These are phyloP conservation scores for Turdus rufiventris DNA, from an alignment of 2,113 vertebrate species.

Conservation along the genomic window DNA sequence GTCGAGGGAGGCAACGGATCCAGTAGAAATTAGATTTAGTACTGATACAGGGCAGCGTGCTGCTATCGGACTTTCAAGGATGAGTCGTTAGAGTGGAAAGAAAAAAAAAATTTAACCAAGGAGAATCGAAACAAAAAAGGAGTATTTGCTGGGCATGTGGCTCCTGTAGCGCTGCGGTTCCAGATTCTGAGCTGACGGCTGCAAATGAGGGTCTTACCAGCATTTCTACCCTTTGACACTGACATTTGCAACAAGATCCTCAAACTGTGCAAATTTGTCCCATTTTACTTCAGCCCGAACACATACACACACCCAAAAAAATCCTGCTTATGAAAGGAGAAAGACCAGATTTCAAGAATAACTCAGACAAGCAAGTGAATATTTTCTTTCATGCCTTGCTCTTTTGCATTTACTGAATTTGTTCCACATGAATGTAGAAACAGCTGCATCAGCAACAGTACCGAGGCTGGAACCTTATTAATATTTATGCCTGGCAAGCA, in stretches of 20 bases:
- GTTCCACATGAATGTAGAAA: conserved; percentile 57
- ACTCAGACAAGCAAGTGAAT: not conserved
- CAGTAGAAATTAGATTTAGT: not conserved
- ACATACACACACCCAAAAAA: not conserved
- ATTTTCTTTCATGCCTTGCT: conserved; percentile 32
- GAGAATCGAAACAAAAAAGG: not conserved
- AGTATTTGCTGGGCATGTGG: not conserved
- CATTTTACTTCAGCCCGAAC: not conserved
- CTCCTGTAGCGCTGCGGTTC: rapidly evolving
- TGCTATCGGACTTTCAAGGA: not conserved
- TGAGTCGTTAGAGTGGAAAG: not conserved
- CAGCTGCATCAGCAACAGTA: conserved; percentile 38
- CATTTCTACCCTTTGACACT: not conserved
- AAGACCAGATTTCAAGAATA: conserved; percentile 1
- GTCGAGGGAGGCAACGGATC: not conserved
- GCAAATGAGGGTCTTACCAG: not conserved
- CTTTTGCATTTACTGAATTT: conserved; percentile 38
- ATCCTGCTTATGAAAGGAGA: not conserved
- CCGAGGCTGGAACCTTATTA: conserved; percentile 36
- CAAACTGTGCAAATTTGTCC: not conserved
- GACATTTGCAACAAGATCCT: not conserved
- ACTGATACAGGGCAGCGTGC: not conserved
- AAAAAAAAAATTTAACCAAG: not conserved
- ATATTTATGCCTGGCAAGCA: conserved; percentile 30
- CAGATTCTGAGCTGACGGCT: not conserved